Evolutionary conservation across 2,888 invertebrate species (phyloP).

Genomic region (Cyaniris semiargus): DNA sequence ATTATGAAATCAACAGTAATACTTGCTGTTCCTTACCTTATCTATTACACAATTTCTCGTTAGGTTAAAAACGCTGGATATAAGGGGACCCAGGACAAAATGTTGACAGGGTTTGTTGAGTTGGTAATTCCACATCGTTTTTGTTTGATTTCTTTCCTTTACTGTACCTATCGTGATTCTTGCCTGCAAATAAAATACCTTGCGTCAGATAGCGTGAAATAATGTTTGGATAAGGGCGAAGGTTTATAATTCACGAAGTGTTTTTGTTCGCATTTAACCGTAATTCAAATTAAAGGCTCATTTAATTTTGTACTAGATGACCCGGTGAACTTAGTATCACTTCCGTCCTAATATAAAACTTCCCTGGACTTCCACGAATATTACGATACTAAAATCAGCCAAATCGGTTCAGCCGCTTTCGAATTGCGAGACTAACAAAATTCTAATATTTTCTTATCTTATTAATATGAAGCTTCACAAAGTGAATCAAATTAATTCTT

Average conservation of each 20-base stretch:
- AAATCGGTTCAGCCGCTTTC: no score
- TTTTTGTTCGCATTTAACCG: not conserved
- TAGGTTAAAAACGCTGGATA: constrained; percentile 58
- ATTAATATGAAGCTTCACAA: no score
- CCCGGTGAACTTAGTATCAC: no score
- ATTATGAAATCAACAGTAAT: no score
- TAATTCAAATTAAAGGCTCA: not conserved
- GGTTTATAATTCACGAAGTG: not conserved
- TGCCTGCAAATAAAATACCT: constrained; percentile 50
- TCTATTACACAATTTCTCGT: constrained; percentile 58
- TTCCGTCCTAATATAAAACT: no score
- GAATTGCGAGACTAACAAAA: no score
- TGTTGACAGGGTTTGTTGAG: constrained; percentile 67
- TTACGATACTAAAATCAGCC: no score
- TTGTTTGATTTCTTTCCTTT: constrained; percentile 56
- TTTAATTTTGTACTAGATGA: no score
- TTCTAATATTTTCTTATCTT: no score
- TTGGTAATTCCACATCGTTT: constrained; percentile 61
- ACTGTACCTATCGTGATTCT: constrained; percentile 55
- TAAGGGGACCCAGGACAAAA: constrained; percentile 64
- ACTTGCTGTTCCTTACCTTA: constrained; percentile 52
- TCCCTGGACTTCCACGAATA: no score
- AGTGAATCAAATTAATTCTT: constrained; percentile 33
- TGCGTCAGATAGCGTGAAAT: not conserved
- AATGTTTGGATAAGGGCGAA: not conserved